Evolutionary conservation across 1,140 invertebrate species (phyloP).

Genomic region (Lepidurus arcticus): DNA sequence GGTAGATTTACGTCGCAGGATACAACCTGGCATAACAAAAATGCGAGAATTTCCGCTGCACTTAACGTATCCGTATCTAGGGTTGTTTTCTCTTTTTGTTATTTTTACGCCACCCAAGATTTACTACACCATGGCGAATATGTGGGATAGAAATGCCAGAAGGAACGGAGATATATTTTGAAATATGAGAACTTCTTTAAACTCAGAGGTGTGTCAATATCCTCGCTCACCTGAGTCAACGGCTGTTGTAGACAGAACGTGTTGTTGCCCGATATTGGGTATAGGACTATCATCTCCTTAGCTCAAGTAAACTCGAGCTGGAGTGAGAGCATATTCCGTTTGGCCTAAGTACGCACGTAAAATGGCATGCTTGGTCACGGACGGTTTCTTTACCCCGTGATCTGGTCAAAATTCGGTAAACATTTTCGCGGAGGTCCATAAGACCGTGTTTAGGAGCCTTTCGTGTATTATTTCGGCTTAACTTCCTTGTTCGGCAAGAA

Average conservation of each 20-base stretch:
- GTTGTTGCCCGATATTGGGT: background rate
- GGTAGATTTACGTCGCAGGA: too few species aligned
- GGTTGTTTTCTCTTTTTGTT: background rate
- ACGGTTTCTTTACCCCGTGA: background rate
- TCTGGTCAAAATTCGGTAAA: background rate
- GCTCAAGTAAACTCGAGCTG: background rate
- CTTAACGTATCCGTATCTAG: too few species aligned
- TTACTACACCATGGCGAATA: background rate
- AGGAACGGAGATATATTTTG: background rate
- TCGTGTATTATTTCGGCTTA: too few species aligned
- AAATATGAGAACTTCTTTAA: background rate
- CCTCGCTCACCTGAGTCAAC: background rate
- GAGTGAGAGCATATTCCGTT: background rate
- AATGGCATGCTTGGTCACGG: background rate
- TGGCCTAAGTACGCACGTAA: background rate
- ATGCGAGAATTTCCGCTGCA: too few species aligned
- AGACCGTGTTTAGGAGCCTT: background rate
- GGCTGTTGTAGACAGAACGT: slow-evolving; percentile 2
- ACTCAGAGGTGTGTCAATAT: background rate
- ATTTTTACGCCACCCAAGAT: background rate
- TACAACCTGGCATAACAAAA: too few species aligned
- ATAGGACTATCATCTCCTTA: background rate
- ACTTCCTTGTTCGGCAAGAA: too few species aligned
- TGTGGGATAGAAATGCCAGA: background rate
- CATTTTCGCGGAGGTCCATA: background rate